A percentile compares a stretch with the other conserved stretches of the same genome.
Evolutionary conservation across 2,888 invertebrate species (phyloP).

Genomic region (Lordiphosa fenestrarum): DNA sequence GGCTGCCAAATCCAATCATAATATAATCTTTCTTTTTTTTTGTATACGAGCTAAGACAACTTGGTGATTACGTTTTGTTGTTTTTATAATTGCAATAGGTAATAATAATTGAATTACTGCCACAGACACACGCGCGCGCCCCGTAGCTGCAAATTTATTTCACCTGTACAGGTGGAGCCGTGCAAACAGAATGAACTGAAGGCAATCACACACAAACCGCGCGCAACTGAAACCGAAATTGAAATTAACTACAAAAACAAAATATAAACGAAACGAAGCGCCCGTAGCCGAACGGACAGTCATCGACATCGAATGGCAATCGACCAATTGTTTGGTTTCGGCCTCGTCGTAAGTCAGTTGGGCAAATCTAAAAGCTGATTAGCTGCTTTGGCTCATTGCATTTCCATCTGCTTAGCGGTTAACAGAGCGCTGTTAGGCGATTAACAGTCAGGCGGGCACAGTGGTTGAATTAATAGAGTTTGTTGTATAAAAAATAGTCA

Average conservation of each 20-base stretch:
- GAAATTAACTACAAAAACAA: constrained; percentile 42
- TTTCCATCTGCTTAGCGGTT: too few species aligned
- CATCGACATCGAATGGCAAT: constrained; percentile 23
- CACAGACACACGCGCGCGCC: constrained; percentile 46
- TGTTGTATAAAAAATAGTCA: too few species aligned
- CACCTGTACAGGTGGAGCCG: constrained; percentile 79
- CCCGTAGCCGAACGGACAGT: constrained; percentile 6
- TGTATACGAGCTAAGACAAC: not conserved
- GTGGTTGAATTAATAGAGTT: too few species aligned
- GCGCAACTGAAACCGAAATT: constrained; percentile 41
- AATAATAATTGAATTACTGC: constrained; percentile 44
- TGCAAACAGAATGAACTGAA: constrained; percentile 78
- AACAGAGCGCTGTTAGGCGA: too few species aligned
- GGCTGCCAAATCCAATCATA: not conserved
- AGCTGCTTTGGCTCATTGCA: constrained; percentile 19
- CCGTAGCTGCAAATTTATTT: constrained; percentile 46
- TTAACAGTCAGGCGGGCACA: too few species aligned
- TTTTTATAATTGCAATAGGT: constrained; percentile 11
- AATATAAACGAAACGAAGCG: constrained; percentile 10
- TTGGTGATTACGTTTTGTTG: not conserved
- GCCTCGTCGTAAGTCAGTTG: too few species aligned
- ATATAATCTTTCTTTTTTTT: not conserved
- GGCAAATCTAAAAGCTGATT: constrained; percentile 10
- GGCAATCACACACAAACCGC: constrained; percentile 45
- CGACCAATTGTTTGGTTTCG: constrained; percentile 4